phyloP scores from a whole-genome alignment of 2,113 vertebrate species.

The Phoenicopterus ruber region DNA sequence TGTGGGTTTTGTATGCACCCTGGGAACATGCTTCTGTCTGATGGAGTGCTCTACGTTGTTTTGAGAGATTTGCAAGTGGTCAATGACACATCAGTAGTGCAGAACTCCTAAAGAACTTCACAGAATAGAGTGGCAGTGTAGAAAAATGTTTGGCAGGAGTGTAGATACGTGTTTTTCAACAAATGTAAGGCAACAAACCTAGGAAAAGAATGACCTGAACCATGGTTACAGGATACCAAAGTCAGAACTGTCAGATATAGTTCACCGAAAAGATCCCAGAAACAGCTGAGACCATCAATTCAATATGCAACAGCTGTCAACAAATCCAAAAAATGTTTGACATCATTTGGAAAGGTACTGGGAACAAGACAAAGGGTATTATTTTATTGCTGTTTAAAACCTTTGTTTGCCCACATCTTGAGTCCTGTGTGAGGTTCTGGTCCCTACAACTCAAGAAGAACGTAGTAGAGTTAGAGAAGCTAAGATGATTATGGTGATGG shows the following conservation, averaged over 20 bases:
- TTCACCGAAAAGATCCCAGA: background rate
- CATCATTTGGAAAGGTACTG: background rate
- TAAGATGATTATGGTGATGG: background rate
- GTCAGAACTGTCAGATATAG: background rate
- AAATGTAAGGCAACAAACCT: background rate
- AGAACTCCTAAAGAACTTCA: background rate
- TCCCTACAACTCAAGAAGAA: background rate
- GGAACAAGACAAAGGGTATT: background rate
- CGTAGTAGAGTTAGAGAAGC: background rate
- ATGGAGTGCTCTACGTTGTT: background rate
- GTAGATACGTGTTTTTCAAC: background rate
- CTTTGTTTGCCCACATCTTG: background rate
- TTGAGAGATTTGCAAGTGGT: background rate
- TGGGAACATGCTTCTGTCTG: background rate
- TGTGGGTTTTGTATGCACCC: rapidly evolving
- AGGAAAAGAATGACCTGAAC: background rate
- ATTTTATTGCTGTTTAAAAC: background rate
- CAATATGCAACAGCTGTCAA: background rate
- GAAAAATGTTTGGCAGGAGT: background rate
- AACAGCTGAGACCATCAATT: background rate
- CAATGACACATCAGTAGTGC: rapidly evolving
- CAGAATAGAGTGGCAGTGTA: background rate
- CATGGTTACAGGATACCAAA: background rate
- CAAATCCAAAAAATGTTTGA: background rate
- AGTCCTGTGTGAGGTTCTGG: background rate